Evolutionary conservation across 2,888 invertebrate genomes (phyloP), one percentile per base, ranked within the genome.

Genomic region (Cephus rjabovi): DNA sequence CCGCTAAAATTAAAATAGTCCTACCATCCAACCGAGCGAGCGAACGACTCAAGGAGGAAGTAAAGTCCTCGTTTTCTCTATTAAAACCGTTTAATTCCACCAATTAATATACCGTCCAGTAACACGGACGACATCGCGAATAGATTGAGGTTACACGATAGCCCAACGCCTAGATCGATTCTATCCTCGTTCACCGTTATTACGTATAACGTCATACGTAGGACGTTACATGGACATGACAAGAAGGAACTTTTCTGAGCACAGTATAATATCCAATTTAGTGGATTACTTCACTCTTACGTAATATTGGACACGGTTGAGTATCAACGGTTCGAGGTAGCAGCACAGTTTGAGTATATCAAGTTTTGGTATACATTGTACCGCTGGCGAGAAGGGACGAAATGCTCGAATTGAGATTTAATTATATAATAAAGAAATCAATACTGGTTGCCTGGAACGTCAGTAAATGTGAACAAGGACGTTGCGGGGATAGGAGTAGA

Each of bases 31-130:
- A 23, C 6, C 56, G 23, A 56, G 56, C 56, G 23, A 56, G 9
- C 9, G 56, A 56, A 56, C 35, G 1, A 56, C 23, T 56, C 56
- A 23, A 56, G 56, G 56, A 56, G 56, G 56, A 56, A 56, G 23
- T 15, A 9, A 23, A 56, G 23, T 56, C 56, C 56, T 23, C 23
- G 23, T 23, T 56, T 56, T 56, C 56, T 83, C 82, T 84, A 84
- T 84, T 85, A 87, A 87, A 88, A 86, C 85, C 87, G 84, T 87
- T 87, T 86, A 86, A 88, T 86, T 84, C 83, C 80, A 80, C 81
- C 82, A 82, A 86, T 87, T 88, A 86, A 87, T 88, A 88, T 87
- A 87, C 88, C 85, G 85, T 80, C 86, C 85, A 86, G 85, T 56
- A 56, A 85, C 84, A 85, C 82, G 84, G 84, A 84, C 83, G 84